Conservation (phyloP, 2,113 vertebrate genomes). For the Sturnus vulgaris region DNA sequence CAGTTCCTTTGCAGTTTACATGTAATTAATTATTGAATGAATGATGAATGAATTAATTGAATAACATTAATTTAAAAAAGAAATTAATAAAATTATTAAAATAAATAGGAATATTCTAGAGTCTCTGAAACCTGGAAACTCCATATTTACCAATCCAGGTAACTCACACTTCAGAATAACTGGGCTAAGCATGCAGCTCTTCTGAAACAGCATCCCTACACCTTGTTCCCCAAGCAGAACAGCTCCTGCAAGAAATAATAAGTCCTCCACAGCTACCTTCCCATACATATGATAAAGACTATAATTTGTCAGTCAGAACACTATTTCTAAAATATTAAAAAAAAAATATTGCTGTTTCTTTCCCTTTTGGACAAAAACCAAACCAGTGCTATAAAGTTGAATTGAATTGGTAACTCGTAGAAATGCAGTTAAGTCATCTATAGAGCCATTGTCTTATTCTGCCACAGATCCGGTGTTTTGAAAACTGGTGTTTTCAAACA, state of each 20-base stretch:
- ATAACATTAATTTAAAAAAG: no score
- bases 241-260: not conserved
- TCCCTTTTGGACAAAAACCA: not conserved
- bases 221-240: accelerated
- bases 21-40: not conserved
- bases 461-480: not conserved
- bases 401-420: not conserved
- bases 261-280: not conserved
- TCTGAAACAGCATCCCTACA: not conserved
- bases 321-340: not conserved
- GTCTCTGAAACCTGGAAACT: not conserved
- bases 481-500: not conserved
- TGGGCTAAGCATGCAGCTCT: not conserved
- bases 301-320: not conserved
- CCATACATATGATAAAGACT: not conserved
- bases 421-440: not conserved
- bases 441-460: not conserved
- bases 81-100: not conserved
- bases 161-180: not conserved
- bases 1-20: not conserved
- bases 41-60: no score
- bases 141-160: not conserved
- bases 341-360: not conserved
- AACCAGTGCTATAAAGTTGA: not conserved
- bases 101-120: not conserved